Evolutionary conservation across 2,888 invertebrate genomes (phyloP), one percentile per base, ranked within the genome.

Genomic region (Apodemia zela): DNA sequence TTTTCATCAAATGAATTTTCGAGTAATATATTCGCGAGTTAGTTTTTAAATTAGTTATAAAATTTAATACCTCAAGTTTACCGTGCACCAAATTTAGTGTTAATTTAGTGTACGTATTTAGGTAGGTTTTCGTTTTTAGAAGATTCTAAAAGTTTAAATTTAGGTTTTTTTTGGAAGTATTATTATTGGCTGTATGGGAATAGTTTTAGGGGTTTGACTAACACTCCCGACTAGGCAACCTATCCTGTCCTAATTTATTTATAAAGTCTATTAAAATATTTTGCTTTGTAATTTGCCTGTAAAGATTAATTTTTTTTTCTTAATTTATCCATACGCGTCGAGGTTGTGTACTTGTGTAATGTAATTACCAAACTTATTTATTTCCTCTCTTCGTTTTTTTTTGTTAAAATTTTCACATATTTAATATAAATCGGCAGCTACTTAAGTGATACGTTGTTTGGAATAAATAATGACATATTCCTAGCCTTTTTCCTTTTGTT

Each of bases 1-100:
- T 69, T 78, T 86, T 90, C 89, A 90, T 90, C 89, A 89, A 85
- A 90, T 90, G 89, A 89, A 87, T 82, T 81, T 85, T 79, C 79
- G 78, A 81, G 68, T 71, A 71, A 71, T 69, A 72, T 73, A 72
- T 72, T 69, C 66, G 71, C 64, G 75, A 75, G 70, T 70, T 71
- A 73, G 72, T 66, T 74, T 71, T 73, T 72, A 72, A 74, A 58
- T 62, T 62, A 63, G 42, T 61, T 64, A 59, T 49, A 65, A 76
- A 78, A 82, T 82, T 80, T 75, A 82, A 86, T 90, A 91, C 90
- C 90, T 91, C 90, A 90, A 83, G 89, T 85, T 91, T 90, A 90
- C 90, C 89, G 87, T 75, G 87, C 90, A 90, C 90, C 89, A 90
- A 91, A 91, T 83, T 82, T 82, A 84, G 84, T 82, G 77, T 84